These are phyloP conservation scores for Trachythela sp. DNA, from an alignment of 64 coral and sea anemone species.

Conservation along the genomic window DNA sequence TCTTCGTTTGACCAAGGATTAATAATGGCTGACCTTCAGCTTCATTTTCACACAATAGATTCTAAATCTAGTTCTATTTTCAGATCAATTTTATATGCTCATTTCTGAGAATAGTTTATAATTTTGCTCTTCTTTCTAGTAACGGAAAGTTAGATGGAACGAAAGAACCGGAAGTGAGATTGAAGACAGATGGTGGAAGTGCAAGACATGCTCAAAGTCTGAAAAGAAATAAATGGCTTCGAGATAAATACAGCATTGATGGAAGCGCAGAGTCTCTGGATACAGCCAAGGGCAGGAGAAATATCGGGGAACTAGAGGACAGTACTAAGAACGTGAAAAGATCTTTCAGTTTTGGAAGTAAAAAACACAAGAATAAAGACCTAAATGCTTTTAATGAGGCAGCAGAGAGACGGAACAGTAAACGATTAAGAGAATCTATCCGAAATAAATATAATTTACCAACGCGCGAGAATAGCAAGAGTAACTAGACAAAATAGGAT, in stretches of 20 bases:
- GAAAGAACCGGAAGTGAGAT: neutral
- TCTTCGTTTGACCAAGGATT: too few species aligned
- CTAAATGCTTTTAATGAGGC: slow-evolving; percentile 22
- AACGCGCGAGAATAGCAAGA: neutral
- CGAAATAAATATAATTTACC: slow-evolving; percentile 74
- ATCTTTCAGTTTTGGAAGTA: neutral
- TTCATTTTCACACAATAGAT: too few species aligned
- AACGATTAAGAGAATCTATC: slow-evolving; percentile 67
- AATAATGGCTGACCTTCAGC: too few species aligned
- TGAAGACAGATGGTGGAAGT: neutral
- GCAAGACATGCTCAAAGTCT: neutral
- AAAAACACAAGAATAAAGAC: neutral
- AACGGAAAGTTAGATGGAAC: neutral
- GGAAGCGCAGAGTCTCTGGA: neutral
- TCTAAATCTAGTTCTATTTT: too few species aligned
- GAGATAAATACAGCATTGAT: neutral
- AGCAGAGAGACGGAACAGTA: slow-evolving; percentile 61
- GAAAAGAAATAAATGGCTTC: slow-evolving; percentile 12
- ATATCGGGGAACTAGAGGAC: neutral
- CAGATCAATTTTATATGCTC: too few species aligned
- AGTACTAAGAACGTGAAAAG: neutral
- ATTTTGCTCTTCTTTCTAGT: too few species aligned
- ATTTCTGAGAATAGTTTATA: too few species aligned
- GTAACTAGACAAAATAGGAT: too few species aligned
- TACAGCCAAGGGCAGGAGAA: neutral